Evolutionary conservation across 2,797 vertebrate genomes (phyloP).

Genomic region (Acanthurus leucopareius): DNA sequence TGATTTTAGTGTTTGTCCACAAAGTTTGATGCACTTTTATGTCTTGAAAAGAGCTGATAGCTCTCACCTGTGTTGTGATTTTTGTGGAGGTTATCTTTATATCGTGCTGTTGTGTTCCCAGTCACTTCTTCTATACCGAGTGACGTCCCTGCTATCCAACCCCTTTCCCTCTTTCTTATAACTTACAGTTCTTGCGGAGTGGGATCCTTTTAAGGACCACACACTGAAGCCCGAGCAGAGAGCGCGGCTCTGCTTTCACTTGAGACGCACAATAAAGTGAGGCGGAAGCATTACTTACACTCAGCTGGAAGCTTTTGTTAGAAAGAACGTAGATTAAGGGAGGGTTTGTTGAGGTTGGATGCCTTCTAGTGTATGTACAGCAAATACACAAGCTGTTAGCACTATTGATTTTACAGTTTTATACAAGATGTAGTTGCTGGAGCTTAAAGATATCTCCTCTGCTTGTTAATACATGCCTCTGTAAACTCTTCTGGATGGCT

Average conservation of each 20-base stretch:
- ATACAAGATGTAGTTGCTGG: not conserved
- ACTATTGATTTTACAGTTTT: conserved; percentile 27
- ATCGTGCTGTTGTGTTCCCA: too few species aligned
- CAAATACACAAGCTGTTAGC: not conserved
- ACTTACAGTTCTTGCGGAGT: not conserved
- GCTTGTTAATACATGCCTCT: not conserved
- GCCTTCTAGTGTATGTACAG: conserved; percentile 2
- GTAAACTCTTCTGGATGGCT: not conserved
- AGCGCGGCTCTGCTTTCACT: conserved; percentile 33
- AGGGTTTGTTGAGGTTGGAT: not conserved
- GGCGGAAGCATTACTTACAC: conserved; percentile 50
- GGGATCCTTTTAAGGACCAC: conserved; percentile 28
- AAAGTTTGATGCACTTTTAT: not conserved
- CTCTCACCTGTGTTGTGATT: conserved; percentile 15
- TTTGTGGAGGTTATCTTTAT: not conserved
- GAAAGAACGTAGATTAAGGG: conserved; percentile 25
- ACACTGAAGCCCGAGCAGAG: conserved; percentile 32
- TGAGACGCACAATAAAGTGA: conserved; percentile 43
- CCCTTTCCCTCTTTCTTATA: not conserved
- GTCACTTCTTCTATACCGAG: conserved; percentile 6
- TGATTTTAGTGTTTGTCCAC: not conserved
- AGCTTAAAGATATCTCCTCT: conserved; percentile 4
- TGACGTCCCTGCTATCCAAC: not conserved
- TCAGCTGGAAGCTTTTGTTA: conserved; percentile 58
- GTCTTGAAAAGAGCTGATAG: not conserved